Evolutionary conservation across 2,113 vertebrate genomes (phyloP), one percentile per base, ranked within the genome.

Genomic region (Plotosus lineatus): DNA sequence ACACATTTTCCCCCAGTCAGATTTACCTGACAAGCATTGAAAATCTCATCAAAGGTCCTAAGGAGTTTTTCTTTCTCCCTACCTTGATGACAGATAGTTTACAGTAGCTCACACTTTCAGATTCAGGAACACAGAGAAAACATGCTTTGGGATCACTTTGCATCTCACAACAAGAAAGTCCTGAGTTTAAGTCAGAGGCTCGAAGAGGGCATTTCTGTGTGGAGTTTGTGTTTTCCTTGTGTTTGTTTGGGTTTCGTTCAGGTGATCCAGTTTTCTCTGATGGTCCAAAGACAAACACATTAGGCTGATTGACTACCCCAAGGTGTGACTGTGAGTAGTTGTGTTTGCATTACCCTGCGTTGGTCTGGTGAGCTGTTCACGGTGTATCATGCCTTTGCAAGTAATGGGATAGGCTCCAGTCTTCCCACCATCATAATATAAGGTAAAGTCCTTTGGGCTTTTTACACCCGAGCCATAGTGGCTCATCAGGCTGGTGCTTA

Each of bases 11-110:
- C 28, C 75, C 61, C 75, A 33, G 44, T 44, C 66, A 68, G 40
- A 61, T 77, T 10, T 65, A 28, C 75, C 46, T 75, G 79, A 65
- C 79, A 75, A 73, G 56, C 31, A 19, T 14, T 56, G 36, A 38
- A 63, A 26, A 82, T 58, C 53, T 77, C 53, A 60, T 82, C 76
- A 53, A 19, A 68, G 26, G 46, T 19, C 33, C 56, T 31, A 26
- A 23, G 31, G 31, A 36, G 42, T 26, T 66, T 83, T 69, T 68
- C 66, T 66, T 46, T 23, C n/a, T 50, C 63, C 50, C 19, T 12
- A 69, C 61, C n/a, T 2, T 51, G 44, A 12, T 78, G 79, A 61
- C 58, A 78, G 42, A 40, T 75, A n/a, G n/a, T n/a, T n/a, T n/a
- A 75, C 28, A 51, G 46, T 23, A 36, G 38, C 55, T 50, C 60